Base-by-base conservation (phyloP, 2,113 vertebrate genomes). In the Coryphaenoides rupestris region DNA sequence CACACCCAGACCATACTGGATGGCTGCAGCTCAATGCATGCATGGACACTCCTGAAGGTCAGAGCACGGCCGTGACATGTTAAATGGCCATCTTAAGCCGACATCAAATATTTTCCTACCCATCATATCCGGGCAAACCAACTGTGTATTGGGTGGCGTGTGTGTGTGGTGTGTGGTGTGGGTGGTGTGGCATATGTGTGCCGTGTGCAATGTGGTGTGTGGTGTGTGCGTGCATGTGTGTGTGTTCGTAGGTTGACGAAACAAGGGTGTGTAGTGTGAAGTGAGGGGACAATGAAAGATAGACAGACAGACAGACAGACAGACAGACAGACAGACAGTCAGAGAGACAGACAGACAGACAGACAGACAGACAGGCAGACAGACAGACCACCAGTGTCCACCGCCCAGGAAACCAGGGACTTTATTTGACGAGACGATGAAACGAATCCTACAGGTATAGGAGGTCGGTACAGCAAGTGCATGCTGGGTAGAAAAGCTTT, bases 91-190 rank as follows among this genome's bases (percentile, higher is more conserved):
- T 72, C 70, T 54, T 56, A 62, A 68, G 79, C n/a, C n/a, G 81
- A 84, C 77, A 86, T 88, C 83, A 86, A 91, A 91, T 90, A 89
- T 91, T 88, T 89, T 88, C 86, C 86, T 75, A 76, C 81, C 86
- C 84, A 82, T 88, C 83, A 86, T 84, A 76, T 86, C 67, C n/a
- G n/a, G 80, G 78, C 79, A 74, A 79, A 79, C 70, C 72, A 73
- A 74, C 68, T 78, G 56, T 4, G n/a, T 14, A 53, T 10, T 19
- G 3, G 22, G n/a, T 21, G 26, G 60, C 7, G 45, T 14, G 60
- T 17, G 46, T 40, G 16, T 15, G 58, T 2, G 23, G 12, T 53
- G 66, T 67, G 78, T 5, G 21, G 60, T 17, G 46, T 40, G 16
- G 9, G 58, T 2, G 23, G 12, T 53, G 66, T 67, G 78, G n/a